Base-by-base conservation (phyloP, 2,113 vertebrate genomes). In the Bufo gargarizans region DNA sequence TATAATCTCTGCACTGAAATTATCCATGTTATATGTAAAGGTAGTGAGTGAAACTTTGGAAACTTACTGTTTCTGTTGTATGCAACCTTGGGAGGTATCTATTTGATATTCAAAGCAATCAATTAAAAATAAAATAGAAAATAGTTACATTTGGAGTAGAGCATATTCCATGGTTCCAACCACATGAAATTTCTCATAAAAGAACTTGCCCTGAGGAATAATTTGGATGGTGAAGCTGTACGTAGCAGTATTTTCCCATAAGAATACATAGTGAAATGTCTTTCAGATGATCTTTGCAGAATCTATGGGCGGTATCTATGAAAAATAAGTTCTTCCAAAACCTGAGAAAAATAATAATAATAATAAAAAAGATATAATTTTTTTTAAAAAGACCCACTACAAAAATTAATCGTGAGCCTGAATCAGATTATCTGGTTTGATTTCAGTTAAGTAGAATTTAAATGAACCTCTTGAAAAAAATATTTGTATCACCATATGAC, bases 231-330 rank as follows among this genome's bases (percentile, higher is more conserved):
- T 84, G 65, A 55, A 84, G 82, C 49, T 55, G 63, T 69, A 81
- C 55, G 61, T 33, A 45, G 53, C 33, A 84, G 55, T 58, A 84
- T 72, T 84, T 72, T 84, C 82, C 45, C 71, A 72, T 84, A 50
- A 72, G 82, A 72, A 72, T 55, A 84, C 47, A 33, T 71, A 72
- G 65, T 71, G n/a, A 84, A 84, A 84, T 84, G 82, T 84, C 82
- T 84, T 84, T 84, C 67, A 84, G 50, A 84, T 84, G 82, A 84
- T 72, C 67, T 84, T 67, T 45, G n/a, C 67, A 56, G 22, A 72
- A 84, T 84, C 82, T 74, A 74, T 71, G 82, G 82, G 67, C 74
- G 82, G 67, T 84, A 74, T 82, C 53, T 72, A 50, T 74, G 13
- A 84, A 84, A 72, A 84, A 84, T 56, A 49, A 16, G 50, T 72